Conservation (phyloP, 2,797 vertebrate species). For the Lycodopsis pacificus region DNA sequence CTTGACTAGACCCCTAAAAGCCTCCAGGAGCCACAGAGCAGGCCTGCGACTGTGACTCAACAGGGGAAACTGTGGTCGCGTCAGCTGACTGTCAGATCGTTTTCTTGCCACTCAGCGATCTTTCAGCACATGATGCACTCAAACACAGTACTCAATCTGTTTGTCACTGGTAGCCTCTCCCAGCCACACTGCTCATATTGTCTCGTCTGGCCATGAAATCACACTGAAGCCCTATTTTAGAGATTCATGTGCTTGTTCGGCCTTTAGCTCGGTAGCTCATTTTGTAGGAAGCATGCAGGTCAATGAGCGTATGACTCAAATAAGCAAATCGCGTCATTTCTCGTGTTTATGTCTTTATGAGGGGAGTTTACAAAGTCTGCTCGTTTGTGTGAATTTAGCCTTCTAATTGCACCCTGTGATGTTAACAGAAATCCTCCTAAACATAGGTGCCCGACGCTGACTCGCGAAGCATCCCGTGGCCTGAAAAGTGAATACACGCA, state of each 20-base stretch:
- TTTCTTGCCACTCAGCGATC: slow-evolving; percentile 71
- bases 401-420: slow-evolving; percentile 61
- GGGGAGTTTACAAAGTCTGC: slow-evolving; percentile 66
- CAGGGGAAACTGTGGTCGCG: slow-evolving; percentile 52
- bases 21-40: slow-evolving; percentile 26
- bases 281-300: slow-evolving; percentile 55
- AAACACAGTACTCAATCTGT: slow-evolving; percentile 73
- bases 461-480: slow-evolving; percentile 20
- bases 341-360: slow-evolving; percentile 64
- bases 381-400: slow-evolving; percentile 59
- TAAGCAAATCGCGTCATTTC: slow-evolving; percentile 46
- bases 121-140: slow-evolving; percentile 73
- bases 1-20: slow-evolving; percentile 24
- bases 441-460: slow-evolving; percentile 46
- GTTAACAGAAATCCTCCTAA: slow-evolving; percentile 41
- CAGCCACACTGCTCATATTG: slow-evolving; percentile 64
- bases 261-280: slow-evolving; percentile 12
- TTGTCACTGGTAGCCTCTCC: slow-evolving; percentile 44
- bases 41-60: slow-evolving; percentile 62
- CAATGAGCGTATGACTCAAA: slow-evolving; percentile 66
- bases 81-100: slow-evolving; percentile 78
- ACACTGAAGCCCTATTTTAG: slow-evolving; percentile 22
- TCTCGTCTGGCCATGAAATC: slow-evolving; percentile 37
- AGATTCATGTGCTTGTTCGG: neutral
- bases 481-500: slow-evolving; percentile 11